Conservation (phyloP, 2,113 vertebrate species). For the Ictalurus furcatus region DNA sequence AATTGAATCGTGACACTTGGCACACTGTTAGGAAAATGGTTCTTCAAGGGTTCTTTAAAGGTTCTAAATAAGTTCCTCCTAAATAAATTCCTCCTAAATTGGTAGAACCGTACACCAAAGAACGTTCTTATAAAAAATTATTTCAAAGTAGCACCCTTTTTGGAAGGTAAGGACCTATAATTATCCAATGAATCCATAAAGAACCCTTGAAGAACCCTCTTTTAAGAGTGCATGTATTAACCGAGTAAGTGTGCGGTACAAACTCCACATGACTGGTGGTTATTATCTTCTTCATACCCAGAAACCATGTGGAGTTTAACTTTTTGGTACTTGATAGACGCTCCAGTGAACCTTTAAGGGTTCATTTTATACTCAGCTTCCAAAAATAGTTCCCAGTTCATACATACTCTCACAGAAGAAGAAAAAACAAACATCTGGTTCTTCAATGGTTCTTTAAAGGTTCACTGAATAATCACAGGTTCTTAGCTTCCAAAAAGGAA, state of each 20-base stretch:
- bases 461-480: background rate
- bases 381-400: background rate
- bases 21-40: background rate
- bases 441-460: background rate
- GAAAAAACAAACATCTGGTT: background rate
- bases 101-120: background rate
- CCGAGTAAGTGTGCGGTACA: background rate
- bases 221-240: background rate
- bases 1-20: too few species aligned
- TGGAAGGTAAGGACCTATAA: background rate
- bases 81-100: background rate
- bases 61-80: background rate
- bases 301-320: background rate
- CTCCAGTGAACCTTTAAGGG: background rate
- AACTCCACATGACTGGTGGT: background rate
- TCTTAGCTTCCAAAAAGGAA: background rate
- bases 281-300: background rate
- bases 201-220: background rate
- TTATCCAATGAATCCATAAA: background rate
- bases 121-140: background rate
- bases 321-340: background rate
- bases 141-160: background rate
- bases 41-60: background rate
- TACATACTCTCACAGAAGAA: background rate
- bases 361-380: background rate